These are phyloP conservation scores for Heteronetta atricapilla DNA, from an alignment of 2,113 vertebrate species.

Conservation along the genomic window DNA sequence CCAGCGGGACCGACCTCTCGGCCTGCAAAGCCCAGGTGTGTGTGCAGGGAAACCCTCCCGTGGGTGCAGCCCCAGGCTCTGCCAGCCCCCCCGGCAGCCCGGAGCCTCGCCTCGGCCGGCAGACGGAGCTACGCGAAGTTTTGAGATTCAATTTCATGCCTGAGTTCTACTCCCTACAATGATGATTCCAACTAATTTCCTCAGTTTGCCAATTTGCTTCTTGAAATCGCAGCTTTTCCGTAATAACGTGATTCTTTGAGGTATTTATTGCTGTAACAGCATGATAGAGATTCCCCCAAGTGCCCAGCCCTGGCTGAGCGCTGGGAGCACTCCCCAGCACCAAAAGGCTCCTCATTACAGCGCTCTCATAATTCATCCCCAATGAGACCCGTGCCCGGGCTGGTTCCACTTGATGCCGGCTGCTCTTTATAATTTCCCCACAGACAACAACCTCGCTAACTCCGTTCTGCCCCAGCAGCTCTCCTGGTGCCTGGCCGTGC, in stretches of 20 bases:
- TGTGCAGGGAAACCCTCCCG: background rate
- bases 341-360: background rate
- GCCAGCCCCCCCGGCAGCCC: background rate
- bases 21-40: background rate
- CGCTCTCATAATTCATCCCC: background rate
- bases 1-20: background rate
- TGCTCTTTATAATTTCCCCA: background rate
- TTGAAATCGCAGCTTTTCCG: background rate
- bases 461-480: rapidly evolving
- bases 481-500: background rate
- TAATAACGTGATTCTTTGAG: background rate
- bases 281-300: background rate
- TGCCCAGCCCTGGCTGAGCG: background rate
- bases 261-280: background rate
- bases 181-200: background rate
- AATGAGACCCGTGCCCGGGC: too few species aligned
- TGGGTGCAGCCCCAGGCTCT: background rate
- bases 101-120: background rate
- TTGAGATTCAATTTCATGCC: background rate
- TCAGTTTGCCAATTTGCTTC: background rate
- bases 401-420: background rate
- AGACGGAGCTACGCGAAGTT: rapidly evolving
- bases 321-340: background rate
- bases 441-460: background rate
- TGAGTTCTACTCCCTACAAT: background rate